Base-by-base conservation (phyloP, 2,113 vertebrate species). In the Sander lucioperca region DNA sequence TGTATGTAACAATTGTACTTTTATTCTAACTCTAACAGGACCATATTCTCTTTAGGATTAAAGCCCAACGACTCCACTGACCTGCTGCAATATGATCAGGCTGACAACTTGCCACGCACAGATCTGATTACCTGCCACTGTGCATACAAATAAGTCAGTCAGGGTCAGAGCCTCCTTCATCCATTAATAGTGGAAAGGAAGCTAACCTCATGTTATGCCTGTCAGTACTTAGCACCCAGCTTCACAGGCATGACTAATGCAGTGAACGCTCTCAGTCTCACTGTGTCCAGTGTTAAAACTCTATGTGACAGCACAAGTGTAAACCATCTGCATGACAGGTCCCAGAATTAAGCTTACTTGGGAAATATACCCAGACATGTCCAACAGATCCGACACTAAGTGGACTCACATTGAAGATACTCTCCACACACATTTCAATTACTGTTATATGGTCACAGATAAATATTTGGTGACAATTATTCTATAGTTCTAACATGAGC, bases 201-300 rank as follows among this genome's bases (percentile, higher is more conserved):
- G 54, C 62, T 68, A 77, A 83, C 75, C 43, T 74, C 39, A 25
- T 82, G 86, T 70, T 75, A 47, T 70, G 25, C 70, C 47, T 83
- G 70, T 80, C 79, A 68, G 57, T 74, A 70, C 51, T 74, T 74
- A 53, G 72, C 47, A 74, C 39, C 23, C 0, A 23, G 68, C 12
- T 78, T 84, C 47, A 73, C 56, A 74, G 25, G 30, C 54, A 82
- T 67, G 63, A 89, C 77, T 77, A 70, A 83, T 81, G 64, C 39
- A 67, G 65, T 30, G 48, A 84, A 43, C 7, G 9, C 59, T 77
- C 68, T 74, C 72, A 82, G 45, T 74, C 0, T 16, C 69, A 57
- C 23, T 15, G 54, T 45, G 72, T 58, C 71, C 71, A 63, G 36
- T 70, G 77, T 18, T 56, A 27, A 74, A 73, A 63, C 14, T n/a